Evolutionary conservation across 2,797 vertebrate species (phyloP).

Genomic region (Holocentrus rufus): DNA sequence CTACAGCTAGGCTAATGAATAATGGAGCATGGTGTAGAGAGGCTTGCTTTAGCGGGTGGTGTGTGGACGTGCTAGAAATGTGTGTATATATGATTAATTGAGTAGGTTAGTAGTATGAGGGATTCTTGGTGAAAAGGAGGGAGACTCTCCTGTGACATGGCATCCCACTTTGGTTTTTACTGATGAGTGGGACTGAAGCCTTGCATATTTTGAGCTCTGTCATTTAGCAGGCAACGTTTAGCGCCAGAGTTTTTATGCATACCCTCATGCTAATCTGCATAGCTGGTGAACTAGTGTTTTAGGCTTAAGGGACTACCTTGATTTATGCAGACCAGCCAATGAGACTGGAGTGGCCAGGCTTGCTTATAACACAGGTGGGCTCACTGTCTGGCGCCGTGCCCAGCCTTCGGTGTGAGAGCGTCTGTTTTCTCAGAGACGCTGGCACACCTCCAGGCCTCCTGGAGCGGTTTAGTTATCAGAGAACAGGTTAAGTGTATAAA

Average conservation of each 20-base stretch:
- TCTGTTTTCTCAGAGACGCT: constrained; percentile 19
- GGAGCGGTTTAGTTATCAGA: constrained; percentile 39
- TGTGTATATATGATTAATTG: constrained; percentile 72
- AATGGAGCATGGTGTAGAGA: constrained; percentile 68
- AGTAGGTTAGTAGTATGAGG: constrained; percentile 50
- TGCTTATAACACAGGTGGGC: constrained; percentile 9
- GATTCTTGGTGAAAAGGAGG: constrained; percentile 24
- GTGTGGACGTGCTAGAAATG: constrained; percentile 58
- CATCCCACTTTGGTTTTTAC: constrained; percentile 15
- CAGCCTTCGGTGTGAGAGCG: constrained; percentile 7
- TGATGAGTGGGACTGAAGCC: background rate
- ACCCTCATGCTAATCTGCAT: background rate
- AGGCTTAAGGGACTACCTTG: background rate
- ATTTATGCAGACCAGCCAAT: constrained; percentile 5
- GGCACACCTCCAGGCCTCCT: constrained; percentile 24
- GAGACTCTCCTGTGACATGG: constrained; percentile 20
- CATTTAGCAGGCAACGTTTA: background rate
- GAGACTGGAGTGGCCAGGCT: background rate
- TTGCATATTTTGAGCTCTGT: background rate
- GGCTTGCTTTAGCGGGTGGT: constrained; percentile 42
- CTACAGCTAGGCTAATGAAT: constrained; percentile 65
- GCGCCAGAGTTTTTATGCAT: background rate
- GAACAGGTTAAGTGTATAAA: constrained; percentile 44
- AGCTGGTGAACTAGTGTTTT: background rate
- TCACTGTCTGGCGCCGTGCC: constrained; percentile 14